These are phyloP conservation scores for Baryphthengus martii DNA, from an alignment of 2,113 vertebrate genomes.

Conservation along the genomic window DNA sequence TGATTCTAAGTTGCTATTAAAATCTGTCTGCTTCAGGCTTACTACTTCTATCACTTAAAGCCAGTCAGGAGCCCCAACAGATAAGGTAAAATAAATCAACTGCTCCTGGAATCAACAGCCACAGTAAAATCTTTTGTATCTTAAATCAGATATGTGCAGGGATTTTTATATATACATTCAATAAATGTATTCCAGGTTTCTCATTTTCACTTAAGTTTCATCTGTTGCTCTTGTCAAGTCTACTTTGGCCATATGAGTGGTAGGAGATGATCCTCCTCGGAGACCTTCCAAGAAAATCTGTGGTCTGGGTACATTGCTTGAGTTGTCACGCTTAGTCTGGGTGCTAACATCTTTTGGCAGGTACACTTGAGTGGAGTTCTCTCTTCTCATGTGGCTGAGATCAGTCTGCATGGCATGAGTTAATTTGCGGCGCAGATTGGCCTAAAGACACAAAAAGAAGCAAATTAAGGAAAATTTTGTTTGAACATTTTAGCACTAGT, in stretches of 20 bases:
- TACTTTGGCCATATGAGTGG: conserved; percentile 63
- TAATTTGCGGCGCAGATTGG: conserved; percentile 81
- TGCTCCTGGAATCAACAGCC: neutral
- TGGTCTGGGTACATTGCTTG: conserved; percentile 77
- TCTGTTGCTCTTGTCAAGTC: conserved; percentile 84
- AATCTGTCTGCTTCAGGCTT: neutral
- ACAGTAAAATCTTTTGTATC: neutral
- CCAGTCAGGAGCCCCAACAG: neutral
- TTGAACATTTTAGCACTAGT: neutral
- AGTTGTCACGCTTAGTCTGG: conserved; percentile 77
- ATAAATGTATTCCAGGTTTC: neutral
- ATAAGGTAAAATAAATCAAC: neutral
- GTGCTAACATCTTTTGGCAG: conserved; percentile 62
- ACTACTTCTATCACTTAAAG: neutral
- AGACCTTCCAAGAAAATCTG: conserved; percentile 84
- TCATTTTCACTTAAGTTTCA: conserved; percentile 69
- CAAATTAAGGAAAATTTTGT: neutral
- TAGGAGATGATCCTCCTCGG: conserved; percentile 70
- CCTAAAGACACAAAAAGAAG: conserved; percentile 69
- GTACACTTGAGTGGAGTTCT: conserved; percentile 84
- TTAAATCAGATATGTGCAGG: neutral
- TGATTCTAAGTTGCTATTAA: neutral
- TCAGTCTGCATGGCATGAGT: conserved; percentile 86
- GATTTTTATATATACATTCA: neutral
- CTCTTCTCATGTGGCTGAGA: conserved; percentile 87